Evolutionary conservation across 2,888 invertebrate species (phyloP), one percentile per base, ranked within the genome.

Genomic region (Sthenelais limicola): DNA sequence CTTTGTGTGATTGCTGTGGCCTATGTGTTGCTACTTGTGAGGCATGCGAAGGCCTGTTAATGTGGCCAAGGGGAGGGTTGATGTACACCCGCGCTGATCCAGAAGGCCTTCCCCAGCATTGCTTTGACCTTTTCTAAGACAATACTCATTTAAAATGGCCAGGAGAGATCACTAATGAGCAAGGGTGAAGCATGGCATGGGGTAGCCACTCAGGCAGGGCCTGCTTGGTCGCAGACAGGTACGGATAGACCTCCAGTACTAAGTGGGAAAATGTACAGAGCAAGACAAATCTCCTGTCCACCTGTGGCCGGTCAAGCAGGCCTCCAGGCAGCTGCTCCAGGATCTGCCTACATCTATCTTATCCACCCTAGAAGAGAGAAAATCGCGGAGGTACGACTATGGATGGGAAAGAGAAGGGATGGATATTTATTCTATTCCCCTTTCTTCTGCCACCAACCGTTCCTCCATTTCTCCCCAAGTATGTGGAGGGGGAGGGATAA

Each of bases 291-390:
- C 38, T 28, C 38, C 62, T 62, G 62, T 62, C 62, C 62, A 38
- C 38, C 43, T 26, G 38, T 62, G 62, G 62, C 62, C 62, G 43
- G 62, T 62, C 62, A 62, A 38, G 62, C 62, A 62, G 38, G 62
- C 62, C 62, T 62, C 38, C 38, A 38, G 62, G 62, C 62, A 62
- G 62, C 62, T 62, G 62, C 62, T 62, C 62, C 62, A 38, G 62
- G 62, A n/a, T 38, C 38, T 35, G 7, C 38, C 18, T 12, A 21
- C 62, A 62, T 62, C 62, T 43, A 62, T 62, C 62, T 62, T 4
- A 43, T 12, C 18, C 56, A 30, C 56, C 21, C 32, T 30, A 56
- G 56, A 18, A 12, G 52, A 30, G 30, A 30, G 30, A 24, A n/a
- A 52, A 24, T 4, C 26, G 33, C 12, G 32, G 30, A 35, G 26